Percentiles rank a stretch among this genome's conserved stretches.
phyloP scores from a whole-genome alignment of 2,888 invertebrate species.

The Iselma pallidipennis region DNA sequence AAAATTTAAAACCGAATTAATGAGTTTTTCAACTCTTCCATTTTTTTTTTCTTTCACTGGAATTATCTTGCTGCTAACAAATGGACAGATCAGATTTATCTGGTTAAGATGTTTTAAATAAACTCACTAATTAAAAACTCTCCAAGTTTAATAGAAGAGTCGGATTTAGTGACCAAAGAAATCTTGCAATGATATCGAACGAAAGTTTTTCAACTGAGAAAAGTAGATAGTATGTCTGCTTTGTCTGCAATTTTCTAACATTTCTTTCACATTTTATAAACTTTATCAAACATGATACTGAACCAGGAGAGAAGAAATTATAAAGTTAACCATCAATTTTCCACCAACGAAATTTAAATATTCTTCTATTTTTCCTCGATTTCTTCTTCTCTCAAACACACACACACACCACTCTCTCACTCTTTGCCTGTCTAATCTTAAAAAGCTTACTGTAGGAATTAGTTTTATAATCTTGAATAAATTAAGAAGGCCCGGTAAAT shows the following conservation, averaged over 20 bases:
- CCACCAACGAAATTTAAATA: conserved; percentile 34
- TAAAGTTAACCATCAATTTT: conserved; percentile 39
- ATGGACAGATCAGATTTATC: not conserved
- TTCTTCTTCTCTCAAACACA: not conserved
- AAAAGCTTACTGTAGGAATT: conserved; percentile 18
- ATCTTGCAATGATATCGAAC: conserved; percentile 5
- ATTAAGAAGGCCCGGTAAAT: conserved; percentile 14
- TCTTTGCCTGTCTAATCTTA: conserved; percentile 11
- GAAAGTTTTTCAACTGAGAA: conserved; percentile 6
- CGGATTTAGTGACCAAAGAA: not conserved
- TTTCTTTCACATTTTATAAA: conserved; percentile 9
- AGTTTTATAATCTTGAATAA: conserved; percentile 17
- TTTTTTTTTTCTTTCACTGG: not conserved
- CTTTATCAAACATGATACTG: conserved; percentile 33
- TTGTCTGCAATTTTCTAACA: conserved; percentile 10
- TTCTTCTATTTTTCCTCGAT: conserved; percentile 12
- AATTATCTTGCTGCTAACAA: not conserved
- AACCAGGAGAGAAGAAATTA: conserved; percentile 33
- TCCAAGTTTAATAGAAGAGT: not conserved
- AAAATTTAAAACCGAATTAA: not conserved
- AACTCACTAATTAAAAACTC: not conserved
- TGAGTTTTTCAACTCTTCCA: not conserved
- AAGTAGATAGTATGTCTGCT: conserved; percentile 1
- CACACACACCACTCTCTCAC: not conserved
- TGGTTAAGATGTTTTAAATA: not conserved